Percentiles rank a stretch among this genome's conserved stretches.
Evolutionary conservation across 2,888 invertebrate genomes (phyloP).

Genomic region (Proisotoma minuta): DNA sequence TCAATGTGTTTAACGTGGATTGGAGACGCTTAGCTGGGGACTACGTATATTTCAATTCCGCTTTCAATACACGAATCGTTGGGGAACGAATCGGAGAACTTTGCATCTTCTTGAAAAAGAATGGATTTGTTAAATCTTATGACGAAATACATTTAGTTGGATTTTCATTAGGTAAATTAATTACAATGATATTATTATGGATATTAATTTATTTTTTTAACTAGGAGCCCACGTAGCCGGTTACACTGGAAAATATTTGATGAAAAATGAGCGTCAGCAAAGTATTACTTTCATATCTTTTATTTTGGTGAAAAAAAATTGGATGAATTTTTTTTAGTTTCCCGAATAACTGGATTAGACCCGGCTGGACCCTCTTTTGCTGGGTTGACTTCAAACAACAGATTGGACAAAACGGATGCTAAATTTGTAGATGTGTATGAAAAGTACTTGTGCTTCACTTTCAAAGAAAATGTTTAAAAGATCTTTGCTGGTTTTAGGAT

Average conservation of each 20-base stretch:
- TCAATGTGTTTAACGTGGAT: slow-evolving; percentile 41
- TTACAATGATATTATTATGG: too few relatives aligned
- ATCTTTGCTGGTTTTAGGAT: too few relatives aligned
- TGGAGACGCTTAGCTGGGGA: slow-evolving; percentile 39
- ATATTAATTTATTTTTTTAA: too few relatives aligned
- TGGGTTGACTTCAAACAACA: slow-evolving; percentile 51
- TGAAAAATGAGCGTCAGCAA: slow-evolving; percentile 16
- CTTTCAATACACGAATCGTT: slow-evolving; percentile 33
- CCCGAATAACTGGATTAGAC: slow-evolving; percentile 54
- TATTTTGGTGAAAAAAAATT: neutral
- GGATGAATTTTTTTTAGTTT: slow-evolving; percentile 22
- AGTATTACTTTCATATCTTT: neutral
- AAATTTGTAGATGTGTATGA: slow-evolving; percentile 67
- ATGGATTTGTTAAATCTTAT: slow-evolving; percentile 20
- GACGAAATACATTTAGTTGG: slow-evolving; percentile 37
- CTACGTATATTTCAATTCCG: slow-evolving; percentile 36
- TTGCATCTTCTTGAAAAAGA: slow-evolving; percentile 26
- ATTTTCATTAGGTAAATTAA: slow-evolving; percentile 24
- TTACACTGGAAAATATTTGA: slow-evolving; percentile 32
- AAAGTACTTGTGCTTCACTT: too few relatives aligned
- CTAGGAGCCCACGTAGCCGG: slow-evolving; percentile 5
- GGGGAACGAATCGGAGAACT: slow-evolving; percentile 42
- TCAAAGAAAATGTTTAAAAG: too few relatives aligned
- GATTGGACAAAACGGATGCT: slow-evolving; percentile 62
- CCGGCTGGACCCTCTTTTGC: slow-evolving; percentile 65